Evolutionary conservation across 2,113 vertebrate genomes (phyloP).

Genomic region (Rhinogobius similis): DNA sequence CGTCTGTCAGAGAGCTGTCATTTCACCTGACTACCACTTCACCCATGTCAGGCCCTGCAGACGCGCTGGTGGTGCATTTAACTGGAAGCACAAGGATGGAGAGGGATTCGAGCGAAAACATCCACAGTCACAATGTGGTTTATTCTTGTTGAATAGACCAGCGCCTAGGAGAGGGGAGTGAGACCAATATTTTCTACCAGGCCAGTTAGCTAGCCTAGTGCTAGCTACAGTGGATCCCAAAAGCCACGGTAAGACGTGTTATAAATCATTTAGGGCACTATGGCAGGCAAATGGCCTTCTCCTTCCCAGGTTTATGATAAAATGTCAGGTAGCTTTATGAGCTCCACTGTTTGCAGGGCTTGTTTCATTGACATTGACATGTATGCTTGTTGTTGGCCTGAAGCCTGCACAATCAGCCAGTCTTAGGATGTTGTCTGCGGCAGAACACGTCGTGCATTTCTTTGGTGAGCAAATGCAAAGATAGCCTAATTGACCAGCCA

Average conservation of each 20-base stretch:
- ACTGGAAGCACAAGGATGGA: constrained; percentile 56
- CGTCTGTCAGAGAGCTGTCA: constrained; percentile 62
- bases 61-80: constrained; percentile 33
- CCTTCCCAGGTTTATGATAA: neutral
- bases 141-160: constrained; percentile 63
- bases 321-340: neutral
- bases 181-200: constrained; percentile 65
- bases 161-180: constrained; percentile 54
- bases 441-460: constrained; percentile 32
- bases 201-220: constrained; percentile 73
- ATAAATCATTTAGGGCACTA: constrained; percentile 49
- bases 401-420: constrained; percentile 20
- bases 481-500: constrained; percentile 57
- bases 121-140: constrained; percentile 46
- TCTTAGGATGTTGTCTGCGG: constrained; percentile 26
- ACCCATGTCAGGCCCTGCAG: constrained; percentile 47
- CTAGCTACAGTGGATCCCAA: constrained; percentile 78
- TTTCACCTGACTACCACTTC: constrained; percentile 23
- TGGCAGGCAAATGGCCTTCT: constrained; percentile 6
- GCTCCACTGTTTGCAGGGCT: neutral
- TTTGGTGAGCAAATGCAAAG: constrained; percentile 23
- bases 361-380: constrained; percentile 51
- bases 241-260: constrained; percentile 75
- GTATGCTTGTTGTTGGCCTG: constrained; percentile 56
- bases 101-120: constrained; percentile 39